Evolutionary conservation across 2,797 vertebrate species (phyloP).

Genomic region (Acridotheres tristis): DNA sequence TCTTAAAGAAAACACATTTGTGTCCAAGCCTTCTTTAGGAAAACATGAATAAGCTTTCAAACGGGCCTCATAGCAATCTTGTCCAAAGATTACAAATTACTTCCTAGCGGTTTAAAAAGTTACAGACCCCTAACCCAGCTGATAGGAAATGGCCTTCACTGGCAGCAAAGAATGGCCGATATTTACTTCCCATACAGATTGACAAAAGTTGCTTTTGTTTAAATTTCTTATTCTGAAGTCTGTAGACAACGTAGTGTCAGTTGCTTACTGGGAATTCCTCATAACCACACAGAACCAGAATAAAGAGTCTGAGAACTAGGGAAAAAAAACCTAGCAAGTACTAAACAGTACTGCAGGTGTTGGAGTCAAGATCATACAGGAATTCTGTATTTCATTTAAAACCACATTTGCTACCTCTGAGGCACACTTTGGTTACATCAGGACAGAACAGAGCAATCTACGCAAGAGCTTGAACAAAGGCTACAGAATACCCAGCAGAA

Average conservation of each 20-base stretch:
- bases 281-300: background rate
- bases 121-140: constrained; percentile 36
- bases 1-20: constrained; percentile 59
- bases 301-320: background rate
- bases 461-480: background rate
- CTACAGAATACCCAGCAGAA: background rate
- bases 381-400: background rate
- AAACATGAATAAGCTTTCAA: constrained; percentile 59
- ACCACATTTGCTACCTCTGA: background rate
- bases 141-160: constrained; percentile 40
- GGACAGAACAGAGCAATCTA: background rate
- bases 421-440: background rate
- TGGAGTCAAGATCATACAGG: background rate
- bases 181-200: constrained; percentile 6
- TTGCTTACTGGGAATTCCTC: background rate
- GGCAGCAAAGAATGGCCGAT: constrained; percentile 25
- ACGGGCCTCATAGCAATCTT: constrained; percentile 1
- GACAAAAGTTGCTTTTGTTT: background rate
- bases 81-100: constrained; percentile 69
- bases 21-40: constrained; percentile 49
- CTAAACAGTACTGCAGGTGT: background rate
- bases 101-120: constrained; percentile 56
- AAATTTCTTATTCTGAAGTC: constrained; percentile 1
- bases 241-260: background rate
- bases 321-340: background rate